These are phyloP conservation scores for Clarias platycephalus DNA, from an alignment of 2,797 vertebrate species.

Conservation along the genomic window DNA sequence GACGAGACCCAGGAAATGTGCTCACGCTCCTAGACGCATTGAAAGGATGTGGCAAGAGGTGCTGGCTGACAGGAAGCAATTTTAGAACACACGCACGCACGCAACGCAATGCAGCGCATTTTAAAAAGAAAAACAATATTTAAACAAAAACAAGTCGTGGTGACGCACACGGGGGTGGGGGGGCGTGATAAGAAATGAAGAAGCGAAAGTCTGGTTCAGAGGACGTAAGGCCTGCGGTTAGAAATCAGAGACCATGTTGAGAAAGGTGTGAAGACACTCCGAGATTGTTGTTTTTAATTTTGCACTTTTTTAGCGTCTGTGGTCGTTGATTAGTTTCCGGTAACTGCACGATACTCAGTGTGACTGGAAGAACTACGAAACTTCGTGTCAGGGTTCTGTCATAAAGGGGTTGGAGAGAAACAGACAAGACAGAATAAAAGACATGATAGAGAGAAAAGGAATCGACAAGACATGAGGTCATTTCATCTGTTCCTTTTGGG, in stretches of 20 bases:
- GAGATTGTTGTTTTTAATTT: not conserved
- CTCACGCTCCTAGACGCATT: constrained; percentile 45
- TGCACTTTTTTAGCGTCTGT: too few species aligned
- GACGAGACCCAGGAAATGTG: constrained; percentile 64
- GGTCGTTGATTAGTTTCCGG: not conserved
- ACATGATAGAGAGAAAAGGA: too few species aligned
- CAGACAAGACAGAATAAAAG: too few species aligned
- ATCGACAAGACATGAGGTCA: constrained; percentile 36
- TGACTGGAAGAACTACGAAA: too few species aligned
- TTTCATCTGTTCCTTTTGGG: constrained; percentile 45
- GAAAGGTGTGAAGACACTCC: not conserved
- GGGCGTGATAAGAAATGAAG: not conserved
- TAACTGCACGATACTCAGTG: not conserved
- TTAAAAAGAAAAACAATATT: not conserved
- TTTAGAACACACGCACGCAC: not conserved
- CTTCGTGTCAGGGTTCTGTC: constrained; percentile 14
- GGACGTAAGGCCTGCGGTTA: constrained; percentile 32
- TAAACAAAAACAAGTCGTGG: constrained; percentile 18
- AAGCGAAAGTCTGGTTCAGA: not conserved
- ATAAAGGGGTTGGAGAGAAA: too few species aligned
- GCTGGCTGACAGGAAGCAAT: constrained; percentile 64
- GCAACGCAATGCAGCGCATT: too few species aligned
- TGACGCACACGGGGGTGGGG: not conserved
- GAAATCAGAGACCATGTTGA: constrained; percentile 36
- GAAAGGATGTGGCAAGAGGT: constrained; percentile 77